Percentiles rank a stretch among this genome's conserved stretches.
phyloP scores from a whole-genome alignment of 37 sponge, comb jelly and placozoan genomes.

The Cliona cf. orientalis region DNA sequence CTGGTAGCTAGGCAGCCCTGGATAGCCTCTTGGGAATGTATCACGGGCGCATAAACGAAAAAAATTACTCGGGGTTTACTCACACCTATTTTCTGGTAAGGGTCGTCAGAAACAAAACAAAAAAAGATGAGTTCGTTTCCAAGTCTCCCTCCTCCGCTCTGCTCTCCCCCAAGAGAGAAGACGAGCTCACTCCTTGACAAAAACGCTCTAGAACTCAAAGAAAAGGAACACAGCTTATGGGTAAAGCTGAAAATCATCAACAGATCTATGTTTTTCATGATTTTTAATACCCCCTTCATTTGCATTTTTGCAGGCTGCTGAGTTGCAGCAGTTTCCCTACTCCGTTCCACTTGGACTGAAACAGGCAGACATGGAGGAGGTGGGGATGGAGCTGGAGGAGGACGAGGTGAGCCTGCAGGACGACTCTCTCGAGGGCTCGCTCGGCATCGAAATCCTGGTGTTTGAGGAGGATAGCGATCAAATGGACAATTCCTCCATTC shows the following conservation, averaged over 20 bases:
- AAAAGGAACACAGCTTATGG: constrained; percentile 40
- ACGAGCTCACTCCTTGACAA: constrained; percentile 30
- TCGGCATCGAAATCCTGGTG: background rate
- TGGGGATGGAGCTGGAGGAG: constrained; percentile 53
- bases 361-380: constrained; percentile 20
- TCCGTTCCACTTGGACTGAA: constrained; percentile 31
- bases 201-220: constrained; percentile 16
- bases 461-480: constrained; percentile 3
- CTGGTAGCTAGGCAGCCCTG: too few species aligned
- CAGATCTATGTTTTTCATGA: too few species aligned
- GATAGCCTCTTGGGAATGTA: too few species aligned
- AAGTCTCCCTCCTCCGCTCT: constrained; percentile 31
- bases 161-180: background rate
- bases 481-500: constrained; percentile 9
- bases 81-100: too few species aligned
- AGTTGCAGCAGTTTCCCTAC: constrained; percentile 6
- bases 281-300: background rate
- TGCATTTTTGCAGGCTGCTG: constrained; percentile 2
- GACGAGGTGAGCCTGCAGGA: constrained; percentile 41
- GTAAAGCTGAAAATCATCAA: too few species aligned
- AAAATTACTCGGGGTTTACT: too few species aligned
- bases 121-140: constrained; percentile 12
- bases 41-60: too few species aligned
- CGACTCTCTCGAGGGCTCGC: too few species aligned
- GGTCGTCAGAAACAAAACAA: background rate